phyloP scores from a whole-genome alignment of 1,140 invertebrate species.

The Spodoptera litura region DNA sequence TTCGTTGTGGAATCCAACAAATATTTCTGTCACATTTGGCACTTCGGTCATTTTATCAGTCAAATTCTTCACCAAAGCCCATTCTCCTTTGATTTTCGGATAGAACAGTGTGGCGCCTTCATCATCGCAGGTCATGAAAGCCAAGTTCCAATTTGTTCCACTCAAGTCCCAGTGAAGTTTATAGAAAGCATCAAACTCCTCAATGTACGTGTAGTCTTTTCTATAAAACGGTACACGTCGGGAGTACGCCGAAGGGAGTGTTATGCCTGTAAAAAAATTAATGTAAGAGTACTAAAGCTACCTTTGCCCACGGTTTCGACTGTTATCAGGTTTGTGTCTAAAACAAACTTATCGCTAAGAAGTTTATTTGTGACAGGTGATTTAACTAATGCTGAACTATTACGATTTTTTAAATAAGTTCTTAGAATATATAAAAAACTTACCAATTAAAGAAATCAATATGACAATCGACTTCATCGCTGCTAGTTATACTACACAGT shows the following conservation, averaged over 20 bases:
- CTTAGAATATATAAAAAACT: background rate
- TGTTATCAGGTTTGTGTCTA: no score
- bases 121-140: constrained; percentile 54
- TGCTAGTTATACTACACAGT: background rate
- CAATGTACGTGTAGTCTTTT: constrained; percentile 57
- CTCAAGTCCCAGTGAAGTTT: constrained; percentile 51
- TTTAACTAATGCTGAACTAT: no score
- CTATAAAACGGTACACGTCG: constrained; percentile 49
- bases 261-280: background rate
- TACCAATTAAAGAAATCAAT: background rate
- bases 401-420: background rate
- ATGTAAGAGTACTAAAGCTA: no score
- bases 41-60: constrained; percentile 2
- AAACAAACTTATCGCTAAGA: no score
- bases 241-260: background rate
- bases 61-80: constrained; percentile 51
- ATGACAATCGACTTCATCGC: background rate
- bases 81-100: constrained; percentile 48
- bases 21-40: constrained; percentile 50
- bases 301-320: no score
- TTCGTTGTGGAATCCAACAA: constrained; percentile 55
- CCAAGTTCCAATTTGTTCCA: constrained; percentile 37
- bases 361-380: no score
- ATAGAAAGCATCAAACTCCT: constrained; percentile 59
- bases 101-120: constrained; percentile 55